Conservation (phyloP, 2,113 vertebrate genomes). For the Alethe diademata region DNA sequence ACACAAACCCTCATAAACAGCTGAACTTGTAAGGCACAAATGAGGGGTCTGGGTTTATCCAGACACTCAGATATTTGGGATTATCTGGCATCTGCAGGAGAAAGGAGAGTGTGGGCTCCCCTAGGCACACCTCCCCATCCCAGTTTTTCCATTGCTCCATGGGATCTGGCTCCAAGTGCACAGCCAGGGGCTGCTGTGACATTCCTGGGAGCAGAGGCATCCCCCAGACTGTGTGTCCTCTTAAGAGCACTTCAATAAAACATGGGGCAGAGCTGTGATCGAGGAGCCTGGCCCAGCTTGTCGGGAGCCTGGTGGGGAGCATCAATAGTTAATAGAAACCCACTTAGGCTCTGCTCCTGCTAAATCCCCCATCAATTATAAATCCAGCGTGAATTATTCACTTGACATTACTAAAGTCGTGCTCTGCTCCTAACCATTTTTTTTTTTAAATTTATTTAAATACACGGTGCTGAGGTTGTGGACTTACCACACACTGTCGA, state of each 20-base stretch:
- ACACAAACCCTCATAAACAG: neutral
- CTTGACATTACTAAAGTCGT: constrained; percentile 47
- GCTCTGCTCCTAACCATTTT: constrained; percentile 1
- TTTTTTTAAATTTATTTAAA: neutral
- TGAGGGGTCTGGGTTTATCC: neutral
- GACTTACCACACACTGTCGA: neutral
- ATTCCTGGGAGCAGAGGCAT: neutral
- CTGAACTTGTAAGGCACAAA: accelerated
- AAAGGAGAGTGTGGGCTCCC: neutral
- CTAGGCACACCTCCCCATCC: neutral
- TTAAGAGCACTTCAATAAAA: constrained; percentile 65
- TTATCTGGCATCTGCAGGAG: neutral
- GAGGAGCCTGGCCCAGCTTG: neutral
- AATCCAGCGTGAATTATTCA: constrained; percentile 71
- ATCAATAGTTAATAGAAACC: constrained; percentile 75
- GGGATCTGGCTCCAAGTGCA: neutral
- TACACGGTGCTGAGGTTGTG: neutral
- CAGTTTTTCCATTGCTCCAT: accelerated
- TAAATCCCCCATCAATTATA: constrained; percentile 73
- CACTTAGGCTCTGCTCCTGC: constrained; percentile 65
- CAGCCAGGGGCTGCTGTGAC: neutral
- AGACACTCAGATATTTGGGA: neutral
- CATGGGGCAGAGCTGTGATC: constrained; percentile 49
- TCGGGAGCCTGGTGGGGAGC: neutral
- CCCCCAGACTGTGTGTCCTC: constrained; percentile 34